Base-by-base conservation (phyloP, 1,140 invertebrate species). In the Drosophila parvula region DNA sequence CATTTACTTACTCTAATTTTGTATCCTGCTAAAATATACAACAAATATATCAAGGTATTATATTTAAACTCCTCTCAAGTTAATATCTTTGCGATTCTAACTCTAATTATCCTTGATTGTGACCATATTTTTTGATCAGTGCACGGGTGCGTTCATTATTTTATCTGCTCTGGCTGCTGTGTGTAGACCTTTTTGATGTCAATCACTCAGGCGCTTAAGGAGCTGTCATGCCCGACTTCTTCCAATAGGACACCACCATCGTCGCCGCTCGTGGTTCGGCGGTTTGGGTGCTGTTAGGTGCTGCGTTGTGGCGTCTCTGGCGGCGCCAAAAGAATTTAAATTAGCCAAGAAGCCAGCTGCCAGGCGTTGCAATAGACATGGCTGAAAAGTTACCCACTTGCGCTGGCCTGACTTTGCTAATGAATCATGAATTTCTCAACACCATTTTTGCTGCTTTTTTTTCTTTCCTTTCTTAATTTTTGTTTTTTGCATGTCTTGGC, bases 131-230 rank as follows among this genome's bases (percentile, higher is more conserved):
- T 64, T 64, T 32, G 30, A n/a, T 30, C 27, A 36, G 45, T 59
- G 38, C 16, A 34, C 16, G 5, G 5, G 11, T 14, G 7, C 30
- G 16, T 51, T 71, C 64, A 62, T 74, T 75, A 55, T 53, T 56
- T 74, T 75, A 64, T 76, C 58, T 62, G 32, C 44, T 44, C 34
- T 28, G 60, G 62, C 58, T 40, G 62, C 59, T 78, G 58, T 64
- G 58, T 64, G 65, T 32, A 62, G 79, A 79, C 83, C 84, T 88
- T 90, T 88, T 89, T 89, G 84, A 89, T 89, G 84, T 89, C 84
- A 89, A 89, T 89, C 84, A 89, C 81, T 89, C 80, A 81, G 65
- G 84, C 84, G 84, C 84, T 90, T 89, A 89, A 89, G 85, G 78
- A 89, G 84, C 84, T 80, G 79, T 86, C 84, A 83, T 69, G 73